Base-by-base conservation (phyloP, 2,888 invertebrate species). In the Netelia melanura region DNA sequence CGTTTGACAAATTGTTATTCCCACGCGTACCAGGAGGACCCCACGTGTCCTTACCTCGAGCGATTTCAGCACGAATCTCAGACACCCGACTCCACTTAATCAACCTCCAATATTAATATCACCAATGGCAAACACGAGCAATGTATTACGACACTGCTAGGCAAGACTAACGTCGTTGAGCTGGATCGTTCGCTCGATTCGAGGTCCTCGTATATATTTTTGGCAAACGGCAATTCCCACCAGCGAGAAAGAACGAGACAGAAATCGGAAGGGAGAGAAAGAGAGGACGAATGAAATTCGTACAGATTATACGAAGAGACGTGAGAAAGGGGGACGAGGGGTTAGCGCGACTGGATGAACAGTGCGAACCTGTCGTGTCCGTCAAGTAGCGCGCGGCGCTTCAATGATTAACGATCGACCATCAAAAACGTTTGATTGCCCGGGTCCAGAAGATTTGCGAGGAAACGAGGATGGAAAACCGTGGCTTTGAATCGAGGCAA, bases 71-170 rank as follows among this genome's bases (percentile, higher is more conserved):
- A 61, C 61, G 61, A n/a, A 30, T 56, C 21, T 52, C 23, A 87
- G 89, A 58, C 93, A 93, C 91, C 91, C 91, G 92, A 90, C 89
- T 88, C 84, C 89, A 90, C 90, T 93, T 91, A 91, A 93, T 93
- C 93, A 93, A 85, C 52, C 85, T 85, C 90, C 89, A 92, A 92
- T 93, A 93, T 93, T 93, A 92, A 92, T 93, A 93, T 88, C 91
- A 75, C 86, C 75, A 85, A 85, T 86, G 85, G 81, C 84, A 80
- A 80, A 44, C 85, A 83, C 74, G 85, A 75, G 58, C n/a, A 48
- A 70, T 82, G 85, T 67, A 82, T 88, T 88, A 85, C 87, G 85
- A 86, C 82, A 87, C 80, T 23, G 48, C n/a, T 79, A 58, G 71
- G 81, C 74, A 65, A 65, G 67, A 61, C 74, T 76, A 87, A 86